These are phyloP conservation scores for Copsychus sechellarum DNA, from an alignment of 2,113 vertebrate genomes.

Conservation along the genomic window DNA sequence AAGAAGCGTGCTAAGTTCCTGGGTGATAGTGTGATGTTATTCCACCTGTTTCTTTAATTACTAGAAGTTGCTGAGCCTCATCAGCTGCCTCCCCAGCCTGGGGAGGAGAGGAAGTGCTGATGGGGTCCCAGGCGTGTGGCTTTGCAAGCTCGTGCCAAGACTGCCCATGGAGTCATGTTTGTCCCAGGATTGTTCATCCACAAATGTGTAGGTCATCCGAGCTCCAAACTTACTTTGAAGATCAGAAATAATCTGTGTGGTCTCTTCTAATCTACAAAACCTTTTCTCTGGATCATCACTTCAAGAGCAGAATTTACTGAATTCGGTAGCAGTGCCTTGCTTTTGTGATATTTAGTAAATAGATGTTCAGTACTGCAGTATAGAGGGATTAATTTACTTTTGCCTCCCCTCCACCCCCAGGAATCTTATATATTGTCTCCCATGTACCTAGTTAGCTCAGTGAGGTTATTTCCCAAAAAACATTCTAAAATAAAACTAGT, in stretches of 20 bases:
- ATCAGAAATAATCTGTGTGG: constrained; percentile 13
- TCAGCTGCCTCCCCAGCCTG: not conserved
- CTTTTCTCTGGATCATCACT: not conserved
- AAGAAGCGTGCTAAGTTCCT: not conserved
- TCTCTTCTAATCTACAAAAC: not conserved
- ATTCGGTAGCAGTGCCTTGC: not conserved
- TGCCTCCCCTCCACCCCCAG: not conserved
- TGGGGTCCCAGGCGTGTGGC: not conserved
- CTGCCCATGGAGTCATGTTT: accelerated
- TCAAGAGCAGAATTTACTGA: not conserved
- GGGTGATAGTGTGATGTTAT: constrained; percentile 4
- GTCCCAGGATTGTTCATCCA: not conserved
- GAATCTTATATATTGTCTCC: not conserved
- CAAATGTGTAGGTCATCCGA: not conserved
- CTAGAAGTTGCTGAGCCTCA: constrained; percentile 1
- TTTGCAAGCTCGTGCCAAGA: not conserved
- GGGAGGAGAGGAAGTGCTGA: not conserved
- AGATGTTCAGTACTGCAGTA: not conserved
- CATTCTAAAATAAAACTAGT: not conserved
- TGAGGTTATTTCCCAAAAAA: not conserved
- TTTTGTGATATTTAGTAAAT: not conserved
- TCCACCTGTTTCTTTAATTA: constrained; percentile 52
- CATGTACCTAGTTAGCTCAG: not conserved
- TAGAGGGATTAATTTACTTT: not conserved
- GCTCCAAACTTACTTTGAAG: not conserved